phyloP scores from a whole-genome alignment of 2,113 vertebrate species.

The human (Homo sapiens) region GRCh38 chrX:117737501-117738000 shows the following conservation, averaged over 20 bases:
- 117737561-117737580: not conserved
- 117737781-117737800: not conserved
- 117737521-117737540: not conserved
- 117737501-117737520: not conserved
- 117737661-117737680: not conserved
- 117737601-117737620: not conserved
- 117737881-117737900: not conserved
- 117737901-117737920: not conserved
- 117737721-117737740: not conserved
- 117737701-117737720: not conserved
- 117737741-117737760: not conserved
- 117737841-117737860: slow-evolving; percentile 27
- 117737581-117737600: not conserved
- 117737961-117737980: slow-evolving; percentile 26
- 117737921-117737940: not conserved
- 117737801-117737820: not conserved
- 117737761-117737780: slow-evolving; percentile 13
- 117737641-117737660: not conserved
- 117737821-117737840: not conserved
- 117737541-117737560: not conserved
- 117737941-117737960: not conserved
- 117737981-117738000: not conserved
- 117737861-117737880: not conserved
- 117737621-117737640: slow-evolving; percentile 34
- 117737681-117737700: not conserved